Base-by-base conservation (phyloP, 2,888 invertebrate genomes). In the Cryptops parisi region DNA sequence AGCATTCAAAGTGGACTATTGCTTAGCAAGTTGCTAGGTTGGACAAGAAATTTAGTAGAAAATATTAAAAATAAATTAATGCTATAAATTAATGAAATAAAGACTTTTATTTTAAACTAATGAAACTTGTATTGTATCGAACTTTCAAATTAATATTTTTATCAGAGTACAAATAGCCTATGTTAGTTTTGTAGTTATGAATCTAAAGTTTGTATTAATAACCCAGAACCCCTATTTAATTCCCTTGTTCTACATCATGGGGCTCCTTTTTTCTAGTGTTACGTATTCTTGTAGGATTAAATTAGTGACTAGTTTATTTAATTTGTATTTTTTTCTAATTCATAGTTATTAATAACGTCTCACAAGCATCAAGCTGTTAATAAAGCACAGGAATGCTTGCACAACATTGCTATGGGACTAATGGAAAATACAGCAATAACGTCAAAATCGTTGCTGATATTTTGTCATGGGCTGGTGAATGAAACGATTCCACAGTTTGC, bases 321-420 rank as follows among this genome's bases (percentile, higher is more conserved):
- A n/a, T n/a, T 19, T 39, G 45, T 25, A 6, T 51, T 44, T 17
- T 41, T 57, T 3, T 6, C 24, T 51, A 15, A 17, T 19, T 44
- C 52, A 27, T 44, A 74, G 73, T 65, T 72, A 33, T 68, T 94
- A 55, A 75, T 79, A 15, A 78, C 77, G 15, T 80, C 86, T 5
- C 80, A 84, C 62, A 88, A 86, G 0, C 83, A 83, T 63, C 87
- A 86, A 69, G 76, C 77, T 0, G 78, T 89, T 0, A 68, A 78
- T 5, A 93, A 88, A 72, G 81, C 84, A 0, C 79, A 82, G 62
- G 84, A 85, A 61, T 82, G 86, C 40, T 73, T 94, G 46, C 77
- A 81, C 62, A 80, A 84, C 61, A 77, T 93, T 26, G 79, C 82
- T 0, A 72, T 78, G 27, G 96, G 96, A 2, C 70, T 97, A 55